phyloP scores from a whole-genome alignment of 2,888 invertebrate species.

The Pteria penguin region DNA sequence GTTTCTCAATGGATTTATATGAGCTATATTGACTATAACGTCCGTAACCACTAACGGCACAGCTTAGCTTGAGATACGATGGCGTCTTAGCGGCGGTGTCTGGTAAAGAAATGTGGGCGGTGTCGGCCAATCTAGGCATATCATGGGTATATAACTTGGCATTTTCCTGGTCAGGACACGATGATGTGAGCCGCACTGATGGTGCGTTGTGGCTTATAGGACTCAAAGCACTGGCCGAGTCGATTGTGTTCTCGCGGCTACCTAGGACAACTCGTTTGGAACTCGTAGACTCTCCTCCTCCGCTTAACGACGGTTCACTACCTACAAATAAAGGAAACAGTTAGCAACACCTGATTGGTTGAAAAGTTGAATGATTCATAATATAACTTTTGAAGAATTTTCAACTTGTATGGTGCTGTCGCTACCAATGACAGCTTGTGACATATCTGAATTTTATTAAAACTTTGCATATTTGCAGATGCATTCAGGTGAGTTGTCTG shows the following conservation, averaged over 20 bases:
- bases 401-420: no score
- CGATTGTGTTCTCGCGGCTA: conserved; percentile 4
- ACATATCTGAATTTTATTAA: no score
- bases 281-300: conserved; percentile 19
- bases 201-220: conserved; percentile 27
- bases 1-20: conserved; percentile 69
- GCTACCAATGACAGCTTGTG: no score
- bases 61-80: conserved; percentile 75
- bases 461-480: no score
- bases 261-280: conserved; percentile 44
- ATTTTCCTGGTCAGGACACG: conserved; percentile 23
- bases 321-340: conserved; percentile 68
- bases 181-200: neutral
- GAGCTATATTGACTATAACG: conserved; percentile 70
- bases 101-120: conserved; percentile 56
- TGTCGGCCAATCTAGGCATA: conserved; percentile 56
- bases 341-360: no score
- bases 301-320: conserved; percentile 70
- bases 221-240: conserved; percentile 33
- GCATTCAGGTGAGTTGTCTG: no score
- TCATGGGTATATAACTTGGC: conserved; percentile 39
- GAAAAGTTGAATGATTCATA: no score
- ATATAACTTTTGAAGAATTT: no score
- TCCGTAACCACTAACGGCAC: conserved; percentile 76
- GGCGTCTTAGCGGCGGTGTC: conserved; percentile 69